These are phyloP conservation scores for Dusona sp. DNA, from an alignment of 2,888 invertebrate species.

Conservation along the genomic window DNA sequence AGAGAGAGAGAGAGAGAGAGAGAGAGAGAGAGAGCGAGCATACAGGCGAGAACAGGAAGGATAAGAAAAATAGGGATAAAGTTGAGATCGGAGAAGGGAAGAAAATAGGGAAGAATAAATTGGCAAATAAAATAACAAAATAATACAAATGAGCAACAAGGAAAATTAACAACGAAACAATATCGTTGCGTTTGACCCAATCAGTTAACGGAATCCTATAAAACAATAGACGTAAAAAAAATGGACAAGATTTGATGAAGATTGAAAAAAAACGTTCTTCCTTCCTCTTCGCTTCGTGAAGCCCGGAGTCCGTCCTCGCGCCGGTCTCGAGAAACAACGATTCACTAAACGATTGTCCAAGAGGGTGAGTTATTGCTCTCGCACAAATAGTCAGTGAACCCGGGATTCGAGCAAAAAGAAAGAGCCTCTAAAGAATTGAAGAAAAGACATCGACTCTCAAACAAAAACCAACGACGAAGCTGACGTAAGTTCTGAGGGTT, in stretches of 20 bases:
- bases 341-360: not conserved
- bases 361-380: not conserved
- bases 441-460: not conserved
- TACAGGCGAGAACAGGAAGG: constrained; percentile 16
- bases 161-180: not conserved
- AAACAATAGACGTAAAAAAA: not conserved
- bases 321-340: constrained; percentile 48
- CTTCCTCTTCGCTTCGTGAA: constrained; percentile 47
- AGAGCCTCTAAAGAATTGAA: not conserved
- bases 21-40: not conserved
- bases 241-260: not conserved
- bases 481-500: not conserved
- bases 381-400: constrained; percentile 37
- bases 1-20: constrained; percentile 9
- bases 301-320: constrained; percentile 57
- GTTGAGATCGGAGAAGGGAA: not conserved
- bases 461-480: constrained; percentile 2
- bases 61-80: too few relatives aligned
- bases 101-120: not conserved
- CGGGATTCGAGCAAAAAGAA: constrained; percentile 11
- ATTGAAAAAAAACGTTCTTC: constrained; percentile 29
- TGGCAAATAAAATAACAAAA: not conserved
- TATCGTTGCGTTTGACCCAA: too few relatives aligned
- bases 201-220: not conserved
- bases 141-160: constrained; percentile 8